A percentile compares a stretch with the other conserved stretches of the same genome.
These are phyloP conservation scores for Epirrhoe alternata DNA, from an alignment of 2,888 invertebrate species.

Conservation along the genomic window DNA sequence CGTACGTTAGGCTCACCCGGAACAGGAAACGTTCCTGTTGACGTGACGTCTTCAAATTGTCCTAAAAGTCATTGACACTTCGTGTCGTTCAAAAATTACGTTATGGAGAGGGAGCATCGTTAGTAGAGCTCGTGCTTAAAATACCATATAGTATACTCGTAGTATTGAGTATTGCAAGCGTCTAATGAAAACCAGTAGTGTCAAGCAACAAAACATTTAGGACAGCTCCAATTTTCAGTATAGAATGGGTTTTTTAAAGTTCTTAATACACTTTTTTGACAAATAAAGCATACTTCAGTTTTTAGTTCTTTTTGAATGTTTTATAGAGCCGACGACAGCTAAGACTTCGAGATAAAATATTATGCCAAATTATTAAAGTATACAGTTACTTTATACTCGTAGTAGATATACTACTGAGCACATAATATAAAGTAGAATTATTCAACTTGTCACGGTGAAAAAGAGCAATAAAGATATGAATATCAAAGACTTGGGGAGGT, in stretches of 20 bases:
- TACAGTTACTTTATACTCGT: conserved; percentile 4
- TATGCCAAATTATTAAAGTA: too few relatives aligned
- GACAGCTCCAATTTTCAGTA: neutral
- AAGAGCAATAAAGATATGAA: conserved; percentile 42
- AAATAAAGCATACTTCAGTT: too few relatives aligned
- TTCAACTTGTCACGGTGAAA: conserved; percentile 38
- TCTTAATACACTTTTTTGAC: too few relatives aligned
- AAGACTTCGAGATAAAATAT: too few relatives aligned
- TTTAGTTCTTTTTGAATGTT: too few relatives aligned
- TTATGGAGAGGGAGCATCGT: conserved; percentile 12
- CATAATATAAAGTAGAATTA: conserved; percentile 31
- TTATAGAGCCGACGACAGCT: too few relatives aligned
- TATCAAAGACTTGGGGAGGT: conserved; percentile 37
- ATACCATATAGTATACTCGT: neutral
- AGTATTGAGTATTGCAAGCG: neutral
- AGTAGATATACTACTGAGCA: conserved; percentile 14
- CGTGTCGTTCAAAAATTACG: conserved; percentile 32
- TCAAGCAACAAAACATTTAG: neutral
- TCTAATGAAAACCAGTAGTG: neutral
- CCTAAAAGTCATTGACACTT: conserved; percentile 43
- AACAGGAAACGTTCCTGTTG: conserved; percentile 60
- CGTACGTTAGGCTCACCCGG: conserved; percentile 49
- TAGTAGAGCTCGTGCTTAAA: conserved; percentile 1
- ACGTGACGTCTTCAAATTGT: conserved; percentile 55
- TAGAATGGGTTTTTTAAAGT: neutral